Percentiles rank a stretch among this genome's conserved stretches.
Conservation (phyloP, 64 coral and sea anemone species). For the Actinia tenebrosa region DNA sequence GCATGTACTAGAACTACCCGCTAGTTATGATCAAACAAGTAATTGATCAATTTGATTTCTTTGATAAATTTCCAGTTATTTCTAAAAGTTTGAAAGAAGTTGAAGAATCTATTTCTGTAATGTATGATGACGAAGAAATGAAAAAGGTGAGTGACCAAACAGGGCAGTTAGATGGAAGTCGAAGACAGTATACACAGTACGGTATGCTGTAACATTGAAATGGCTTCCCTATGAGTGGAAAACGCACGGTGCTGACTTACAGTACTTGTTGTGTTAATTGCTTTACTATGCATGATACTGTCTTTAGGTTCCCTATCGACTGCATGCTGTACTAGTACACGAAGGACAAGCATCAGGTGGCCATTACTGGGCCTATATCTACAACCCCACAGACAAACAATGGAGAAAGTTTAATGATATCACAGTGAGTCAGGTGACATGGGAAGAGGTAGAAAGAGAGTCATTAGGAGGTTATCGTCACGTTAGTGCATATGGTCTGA, state of each 20-base stretch:
- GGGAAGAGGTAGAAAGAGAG: slow-evolving; percentile 83
- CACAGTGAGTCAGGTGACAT: slow-evolving; percentile 84
- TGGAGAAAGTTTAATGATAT: slow-evolving; percentile 97
- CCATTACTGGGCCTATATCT: slow-evolving; percentile 94
- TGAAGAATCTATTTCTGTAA: slow-evolving; percentile 45
- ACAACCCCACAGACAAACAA: slow-evolving; percentile 51
- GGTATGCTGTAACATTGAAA: not conserved
- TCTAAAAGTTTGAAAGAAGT: slow-evolving; percentile 33
- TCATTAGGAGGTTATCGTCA: slow-evolving; percentile 83
- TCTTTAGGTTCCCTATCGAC: slow-evolving; percentile 75
- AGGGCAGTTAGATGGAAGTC: no score
- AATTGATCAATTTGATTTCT: not conserved
- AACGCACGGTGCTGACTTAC: not conserved
- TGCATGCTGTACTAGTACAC: slow-evolving; percentile 90
- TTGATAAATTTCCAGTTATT: slow-evolving; percentile 12
- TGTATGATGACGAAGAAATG: slow-evolving; percentile 47
- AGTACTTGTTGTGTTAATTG: not conserved
- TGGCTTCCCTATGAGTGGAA: not conserved
- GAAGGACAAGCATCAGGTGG: slow-evolving; percentile 87
- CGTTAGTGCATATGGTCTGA: slow-evolving; percentile 86
- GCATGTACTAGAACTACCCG: not conserved
- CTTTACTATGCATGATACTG: not conserved
- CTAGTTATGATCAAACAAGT: not conserved
- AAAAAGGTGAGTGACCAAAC: slow-evolving; percentile 27
- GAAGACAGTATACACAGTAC: not conserved